Base-by-base conservation (phyloP, 2,888 invertebrate genomes). In the Nephrocerus scutellatus region DNA sequence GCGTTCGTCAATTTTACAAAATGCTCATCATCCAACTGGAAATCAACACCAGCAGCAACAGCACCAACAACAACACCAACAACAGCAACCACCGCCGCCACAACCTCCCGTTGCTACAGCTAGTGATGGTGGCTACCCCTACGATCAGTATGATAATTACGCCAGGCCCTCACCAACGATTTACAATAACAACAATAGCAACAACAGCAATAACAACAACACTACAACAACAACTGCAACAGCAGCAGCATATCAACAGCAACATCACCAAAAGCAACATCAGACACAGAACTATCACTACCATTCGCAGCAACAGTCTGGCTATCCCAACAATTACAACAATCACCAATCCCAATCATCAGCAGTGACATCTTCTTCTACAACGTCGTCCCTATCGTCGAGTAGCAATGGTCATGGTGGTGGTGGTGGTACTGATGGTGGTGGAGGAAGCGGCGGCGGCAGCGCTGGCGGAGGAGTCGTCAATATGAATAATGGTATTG, bases 21-120 rank as follows among this genome's bases (percentile, higher is more conserved):
- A 60, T 31, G 62, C 67, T 6, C 65, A 65, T 51, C 62, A 66
- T 54, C 67, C 68, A 43, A 63, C 59, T 18, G 66, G 66, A 24
- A 58, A 54, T 33, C 42, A 48, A 34, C 35, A 35, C 36, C 57
- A 56, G 36, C 50, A 54, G 9, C 43, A 54, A 10, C 47, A 57
- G 26, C 57, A 56, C 30, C 48, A 56, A 7, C 52, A 55, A 38
- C 40, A 48, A 33, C 39, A 45, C 14, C 37, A 29, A 37, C 48
- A 22, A 28, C 47, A 39, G 33, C 55, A 46, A 32, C 31, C 32
- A 37, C 55, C 44, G 16, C 47, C 43, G 39, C 39, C 43, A 37
- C 9, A 36, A 38, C 18, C 40, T 30, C 20, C 46, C 41, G 25
- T 44, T 28, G 25, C 44, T 29, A 13, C 41, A 15, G 13, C 15